Conservation (phyloP, 2,888 invertebrate species). For the Cremastinae sp. region DNA sequence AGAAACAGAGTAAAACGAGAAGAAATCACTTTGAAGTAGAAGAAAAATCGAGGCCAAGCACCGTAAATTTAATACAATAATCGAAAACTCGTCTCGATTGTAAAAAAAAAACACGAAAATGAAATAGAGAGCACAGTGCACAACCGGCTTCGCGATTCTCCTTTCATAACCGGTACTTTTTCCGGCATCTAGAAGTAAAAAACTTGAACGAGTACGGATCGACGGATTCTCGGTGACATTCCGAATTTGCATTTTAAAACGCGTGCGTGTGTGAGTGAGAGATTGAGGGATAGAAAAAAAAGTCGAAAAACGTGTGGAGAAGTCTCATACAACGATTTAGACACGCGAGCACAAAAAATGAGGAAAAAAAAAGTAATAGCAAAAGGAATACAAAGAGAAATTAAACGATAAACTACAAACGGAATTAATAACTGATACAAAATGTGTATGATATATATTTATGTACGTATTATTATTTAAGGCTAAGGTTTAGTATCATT, state of each 20-base stretch:
- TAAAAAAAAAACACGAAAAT: slow-evolving; percentile 17
- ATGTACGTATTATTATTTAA: slow-evolving; percentile 72
- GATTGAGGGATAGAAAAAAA: slow-evolving; percentile 6
- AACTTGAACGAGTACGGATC: slow-evolving; percentile 22
- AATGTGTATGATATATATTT: slow-evolving; percentile 74
- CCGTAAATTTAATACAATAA: slow-evolving; percentile 41
- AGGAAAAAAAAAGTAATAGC: slow-evolving; percentile 15
- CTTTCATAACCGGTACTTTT: background rate
- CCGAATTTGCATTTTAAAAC: slow-evolving; percentile 53
- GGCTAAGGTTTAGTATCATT: slow-evolving; percentile 63
- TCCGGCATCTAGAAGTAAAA: slow-evolving; percentile 27
- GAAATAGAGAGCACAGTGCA: slow-evolving; percentile 50
- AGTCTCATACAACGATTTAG: slow-evolving; percentile 31
- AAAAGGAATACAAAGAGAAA: slow-evolving; percentile 55
- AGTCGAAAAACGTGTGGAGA: slow-evolving; percentile 31
- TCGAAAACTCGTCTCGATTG: slow-evolving; percentile 27
- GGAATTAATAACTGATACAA: slow-evolving; percentile 60
- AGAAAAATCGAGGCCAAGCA: slow-evolving; percentile 1
- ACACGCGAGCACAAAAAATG: slow-evolving; percentile 56
- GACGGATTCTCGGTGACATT: slow-evolving; percentile 52
- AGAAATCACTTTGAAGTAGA: slow-evolving; percentile 19
- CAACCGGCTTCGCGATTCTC: slow-evolving; percentile 40
- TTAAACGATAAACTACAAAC: slow-evolving; percentile 62
- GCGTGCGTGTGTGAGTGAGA: slow-evolving; percentile 7
- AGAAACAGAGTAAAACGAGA: background rate